Percentiles rank a stretch among this genome's conserved stretches.
These are phyloP conservation scores for Chionomys nivalis DNA, from an alignment of 2,113 vertebrate genomes.

Conservation along the genomic window DNA sequence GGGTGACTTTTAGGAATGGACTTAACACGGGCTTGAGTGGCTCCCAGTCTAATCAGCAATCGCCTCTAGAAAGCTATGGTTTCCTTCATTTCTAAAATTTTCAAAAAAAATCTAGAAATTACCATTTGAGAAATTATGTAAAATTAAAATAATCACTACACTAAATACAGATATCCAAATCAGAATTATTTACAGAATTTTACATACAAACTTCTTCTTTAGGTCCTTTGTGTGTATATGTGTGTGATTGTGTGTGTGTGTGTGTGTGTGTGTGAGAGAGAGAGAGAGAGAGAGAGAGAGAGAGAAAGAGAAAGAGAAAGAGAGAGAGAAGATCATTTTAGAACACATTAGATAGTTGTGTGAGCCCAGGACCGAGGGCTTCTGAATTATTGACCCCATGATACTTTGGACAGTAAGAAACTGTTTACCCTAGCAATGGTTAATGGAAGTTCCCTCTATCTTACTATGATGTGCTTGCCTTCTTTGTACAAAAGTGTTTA, in stretches of 20 bases:
- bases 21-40: neutral
- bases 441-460: slow-evolving; percentile 41
- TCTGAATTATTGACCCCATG: neutral
- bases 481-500: neutral
- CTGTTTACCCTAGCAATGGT: slow-evolving; percentile 81
- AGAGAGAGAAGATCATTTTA: neutral
- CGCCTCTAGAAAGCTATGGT: neutral
- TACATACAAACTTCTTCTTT: neutral
- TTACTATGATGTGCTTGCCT: neutral
- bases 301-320: neutral
- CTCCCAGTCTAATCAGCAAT: neutral
- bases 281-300: neutral
- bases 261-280: neutral
- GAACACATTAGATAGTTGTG: neutral
- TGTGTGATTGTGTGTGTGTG: neutral
- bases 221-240: neutral
- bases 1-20: neutral
- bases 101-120: neutral
- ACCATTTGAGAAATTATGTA: slow-evolving; percentile 39
- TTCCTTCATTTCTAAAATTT: slow-evolving; percentile 28
- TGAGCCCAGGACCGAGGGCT: neutral
- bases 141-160: neutral
- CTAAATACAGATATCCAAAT: slow-evolving; percentile 28
- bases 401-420: slow-evolving; percentile 34
- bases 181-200: neutral